Base-by-base conservation (phyloP, 2,797 vertebrate species). In the Spinibarbus caldwelli region DNA sequence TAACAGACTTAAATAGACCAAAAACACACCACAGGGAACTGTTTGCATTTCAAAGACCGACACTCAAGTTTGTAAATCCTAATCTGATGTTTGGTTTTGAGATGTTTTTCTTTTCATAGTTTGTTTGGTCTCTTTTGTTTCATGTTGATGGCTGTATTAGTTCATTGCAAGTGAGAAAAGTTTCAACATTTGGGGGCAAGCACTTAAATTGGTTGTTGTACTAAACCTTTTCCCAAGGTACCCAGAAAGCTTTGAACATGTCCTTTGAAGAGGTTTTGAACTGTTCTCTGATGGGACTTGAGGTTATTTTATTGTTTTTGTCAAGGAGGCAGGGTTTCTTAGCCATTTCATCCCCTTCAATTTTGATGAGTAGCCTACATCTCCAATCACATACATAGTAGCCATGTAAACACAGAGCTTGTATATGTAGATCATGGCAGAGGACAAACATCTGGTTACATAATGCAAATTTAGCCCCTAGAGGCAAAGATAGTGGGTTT, bases 281-380 rank as follows among this genome's bases (percentile, higher is more conserved):
- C 14, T 2, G 0, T 43, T 41, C 12, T 62, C 19, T 62, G 71
- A 76, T 17, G 8, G 29, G 26, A 76, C 66, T 68, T 36, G 47
- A 62, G 52, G 76, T 73, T 80, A 45, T 85, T 76, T 43, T 47
- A 59, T 82, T 64, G 62, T 57, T 81, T 45, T 68, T 43, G 49
- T 31, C 54, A 0, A 2, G 2, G 85, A n/a, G 67, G 75, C 17
- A 71, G 38, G 8, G 11, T 59, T 71, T 66, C 36, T 29, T 49
- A 29, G 76, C 66, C 43, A 7, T 86, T 78, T 78, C 19, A 64
- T 47, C 73, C 34, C 34, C 68, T 26, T 54, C 7, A 8, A 68
- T 62, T 72, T 85, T 85, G 88, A 86, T 85, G 52, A 85, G 87
- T 80, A 73, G 82, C 83, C 85, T 71, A 71, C 84, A 80, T 59